Base-by-base conservation (phyloP, 64 coral and sea anemone genomes). In the Montipora cactus region DNA sequence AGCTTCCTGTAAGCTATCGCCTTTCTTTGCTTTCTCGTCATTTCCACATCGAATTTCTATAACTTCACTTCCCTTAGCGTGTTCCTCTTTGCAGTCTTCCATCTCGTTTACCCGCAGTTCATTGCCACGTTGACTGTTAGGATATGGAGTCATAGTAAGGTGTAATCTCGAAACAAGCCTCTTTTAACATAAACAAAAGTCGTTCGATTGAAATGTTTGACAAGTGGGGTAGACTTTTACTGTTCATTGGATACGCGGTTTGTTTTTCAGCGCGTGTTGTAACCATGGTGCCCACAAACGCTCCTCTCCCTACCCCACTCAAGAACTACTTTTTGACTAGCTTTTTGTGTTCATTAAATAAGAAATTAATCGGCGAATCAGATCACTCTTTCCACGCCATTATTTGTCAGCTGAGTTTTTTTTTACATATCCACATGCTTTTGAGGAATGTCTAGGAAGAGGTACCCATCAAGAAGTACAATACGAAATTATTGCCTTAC, bases 1-100 rank as follows among this genome's bases (percentile, higher is more conserved):
- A 89, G 96, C 96, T 58, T 98, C 93, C 68, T 98, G 96, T 5
- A 98, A 80, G 74, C 80, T 98, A 9, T 86, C 82, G 16, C 82
- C 64, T 4, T 44, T 12, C 3, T 74, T 79, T 5, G 73, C 48
- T 16, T 97, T 90, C 37, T 91, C 89, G 15, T 25, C 59, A 74
- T 87, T 87, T 46, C 12, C 79, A 48, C 71, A 82, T 23, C 66
- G 70, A 11, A 76, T 80, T 13, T 83, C 79, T 19, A 91, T 59
- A 23, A 76, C 77, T 80, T 91, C 75, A 22, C 58, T 75, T 58
- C 70, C 25, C 75, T 91, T 96, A 46, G 89, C 90, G 45, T 77
- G 37, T 52, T 81, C 78, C 14, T 22, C 37, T 68, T 68, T 68
- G 79, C 81, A 55, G 69, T 86, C 82, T 86, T 50, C 64, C 82